These are phyloP conservation scores for Orthonychiurus folsomi DNA, from an alignment of 2,888 invertebrate genomes.

Conservation along the genomic window DNA sequence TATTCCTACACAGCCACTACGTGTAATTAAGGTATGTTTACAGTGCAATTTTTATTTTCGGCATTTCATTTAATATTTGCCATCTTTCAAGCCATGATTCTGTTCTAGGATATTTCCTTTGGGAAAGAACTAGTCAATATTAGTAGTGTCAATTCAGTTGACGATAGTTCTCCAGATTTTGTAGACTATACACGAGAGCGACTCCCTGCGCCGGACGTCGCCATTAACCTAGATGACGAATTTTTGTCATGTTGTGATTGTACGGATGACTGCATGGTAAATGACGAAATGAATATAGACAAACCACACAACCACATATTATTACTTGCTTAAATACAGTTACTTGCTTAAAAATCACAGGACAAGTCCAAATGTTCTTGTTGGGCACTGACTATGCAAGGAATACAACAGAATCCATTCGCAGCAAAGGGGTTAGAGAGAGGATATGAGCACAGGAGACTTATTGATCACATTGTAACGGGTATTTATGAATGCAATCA, in stretches of 20 bases:
- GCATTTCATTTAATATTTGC: neutral
- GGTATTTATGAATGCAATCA: slow-evolving; percentile 95
- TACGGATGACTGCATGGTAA: slow-evolving; percentile 76
- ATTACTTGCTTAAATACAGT: slow-evolving; percentile 1
- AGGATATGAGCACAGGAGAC: slow-evolving; percentile 73
- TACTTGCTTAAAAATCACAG: slow-evolving; percentile 45
- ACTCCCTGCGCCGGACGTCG: slow-evolving; percentile 74
- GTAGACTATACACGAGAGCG: slow-evolving; percentile 76
- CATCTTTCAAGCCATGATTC: no score
- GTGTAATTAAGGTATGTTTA: slow-evolving; percentile 11
- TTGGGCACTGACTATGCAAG: slow-evolving; percentile 76
- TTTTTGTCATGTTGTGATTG: slow-evolving; percentile 89
- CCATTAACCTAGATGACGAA: slow-evolving; percentile 68
- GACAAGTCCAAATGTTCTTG: slow-evolving; percentile 80
- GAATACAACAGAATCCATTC: slow-evolving; percentile 51
- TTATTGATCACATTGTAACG: slow-evolving; percentile 72
- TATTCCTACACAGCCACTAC: slow-evolving; percentile 43
- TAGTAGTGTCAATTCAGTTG: slow-evolving; percentile 81
- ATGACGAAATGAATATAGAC: no score
- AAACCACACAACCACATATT: no score
- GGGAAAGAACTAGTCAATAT: slow-evolving; percentile 80
- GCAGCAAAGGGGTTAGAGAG: slow-evolving; percentile 48
- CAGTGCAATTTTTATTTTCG: no score
- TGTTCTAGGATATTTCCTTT: slow-evolving; percentile 59
- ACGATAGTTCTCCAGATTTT: slow-evolving; percentile 69